A percentile compares a stretch with the other conserved stretches of the same genome.
Conservation (phyloP, 2,113 vertebrate genomes). For the Polypterus bichir region DNA sequence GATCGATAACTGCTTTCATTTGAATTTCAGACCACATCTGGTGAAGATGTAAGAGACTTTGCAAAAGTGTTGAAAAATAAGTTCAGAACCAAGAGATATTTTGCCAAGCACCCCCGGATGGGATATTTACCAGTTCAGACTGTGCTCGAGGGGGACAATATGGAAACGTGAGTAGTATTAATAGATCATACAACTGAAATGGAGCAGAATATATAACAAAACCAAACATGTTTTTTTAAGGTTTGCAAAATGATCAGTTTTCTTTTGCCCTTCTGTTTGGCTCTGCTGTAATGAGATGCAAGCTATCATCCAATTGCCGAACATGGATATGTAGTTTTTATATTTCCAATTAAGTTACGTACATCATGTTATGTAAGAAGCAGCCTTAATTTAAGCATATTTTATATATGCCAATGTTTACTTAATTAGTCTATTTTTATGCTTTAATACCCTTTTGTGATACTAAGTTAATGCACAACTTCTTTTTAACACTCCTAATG, state of each 20-base stretch:
- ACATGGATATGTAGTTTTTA: no score
- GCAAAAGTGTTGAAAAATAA: conserved; percentile 99
- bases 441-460: no score
- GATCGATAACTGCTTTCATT: not conserved
- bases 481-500: no score
- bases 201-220: no score
- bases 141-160: conserved; percentile 96
- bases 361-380: no score
- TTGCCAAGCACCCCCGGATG: conserved; percentile 97
- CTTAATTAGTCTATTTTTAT: no score
- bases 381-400: no score
- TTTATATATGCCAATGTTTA: no score
- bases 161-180: conserved; percentile 85
- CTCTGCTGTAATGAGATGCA: conserved; percentile 3
- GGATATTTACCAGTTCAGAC: conserved; percentile 97
- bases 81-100: conserved; percentile 98
- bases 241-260: not conserved
- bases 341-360: no score
- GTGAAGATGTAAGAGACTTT: conserved; percentile 96
- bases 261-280: not conserved
- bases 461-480: no score
- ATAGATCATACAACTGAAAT: no score
- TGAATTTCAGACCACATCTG: conserved; percentile 82
- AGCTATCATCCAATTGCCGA: conserved; percentile 2
- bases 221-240: not conserved